phyloP scores from a whole-genome alignment of 2,797 vertebrate genomes.

The Rhynchonycteris naso region DNA sequence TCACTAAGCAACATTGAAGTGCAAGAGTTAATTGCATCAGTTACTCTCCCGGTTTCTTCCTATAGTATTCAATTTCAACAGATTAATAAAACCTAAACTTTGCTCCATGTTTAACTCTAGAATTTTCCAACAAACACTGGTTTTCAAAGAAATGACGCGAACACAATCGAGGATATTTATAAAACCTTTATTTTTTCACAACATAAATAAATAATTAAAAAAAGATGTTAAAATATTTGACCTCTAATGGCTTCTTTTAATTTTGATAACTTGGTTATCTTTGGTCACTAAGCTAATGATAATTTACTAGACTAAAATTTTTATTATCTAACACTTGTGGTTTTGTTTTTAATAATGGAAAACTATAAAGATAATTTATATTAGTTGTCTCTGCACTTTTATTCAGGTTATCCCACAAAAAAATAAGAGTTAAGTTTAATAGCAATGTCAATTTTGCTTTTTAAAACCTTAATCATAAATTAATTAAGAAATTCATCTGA shows the following conservation, averaged over 20 bases:
- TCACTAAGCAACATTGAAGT: conserved; percentile 38
- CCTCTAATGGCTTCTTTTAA: neutral
- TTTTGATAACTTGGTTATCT: neutral
- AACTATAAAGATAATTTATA: neutral
- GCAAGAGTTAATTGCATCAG: neutral
- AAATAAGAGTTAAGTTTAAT: conserved; percentile 12
- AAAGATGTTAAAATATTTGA: neutral
- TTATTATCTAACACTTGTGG: neutral
- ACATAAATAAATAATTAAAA: neutral
- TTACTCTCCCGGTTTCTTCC: neutral
- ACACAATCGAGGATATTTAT: neutral
- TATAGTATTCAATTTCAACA: neutral
- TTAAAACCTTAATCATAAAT: neutral
- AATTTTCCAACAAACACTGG: neutral
- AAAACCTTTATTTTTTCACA: neutral
- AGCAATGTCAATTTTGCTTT: neutral
- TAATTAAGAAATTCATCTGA: neutral
- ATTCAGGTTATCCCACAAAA: neutral
- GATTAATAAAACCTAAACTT: conserved; percentile 35
- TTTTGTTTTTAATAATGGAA: neutral
- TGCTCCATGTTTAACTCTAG: neutral
- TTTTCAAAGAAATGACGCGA: conserved; percentile 35
- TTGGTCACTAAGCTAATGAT: neutral
- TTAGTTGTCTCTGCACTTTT: neutral
- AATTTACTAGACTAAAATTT: conserved; percentile 3